These are phyloP conservation scores for Sebastolobus altivelis DNA, from an alignment of 2,797 vertebrate genomes.

Conservation along the genomic window DNA sequence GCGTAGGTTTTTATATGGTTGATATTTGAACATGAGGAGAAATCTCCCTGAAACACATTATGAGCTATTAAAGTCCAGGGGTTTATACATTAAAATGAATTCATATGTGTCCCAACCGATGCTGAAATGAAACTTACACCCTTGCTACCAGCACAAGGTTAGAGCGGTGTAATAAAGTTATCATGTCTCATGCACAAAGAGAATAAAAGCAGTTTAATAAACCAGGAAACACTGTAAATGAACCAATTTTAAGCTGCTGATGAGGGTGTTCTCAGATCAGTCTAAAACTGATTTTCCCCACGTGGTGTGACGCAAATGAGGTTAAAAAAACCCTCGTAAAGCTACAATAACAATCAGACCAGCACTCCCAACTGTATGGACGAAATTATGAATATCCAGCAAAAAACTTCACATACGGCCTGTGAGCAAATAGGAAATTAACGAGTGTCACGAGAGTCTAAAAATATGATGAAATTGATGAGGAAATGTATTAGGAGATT, in stretches of 20 bases:
- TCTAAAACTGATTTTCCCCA: background rate
- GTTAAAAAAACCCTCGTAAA: background rate
- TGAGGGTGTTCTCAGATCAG: background rate
- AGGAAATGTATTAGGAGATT: background rate
- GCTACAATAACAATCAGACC: background rate
- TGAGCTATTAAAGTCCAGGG: too few relatives aligned
- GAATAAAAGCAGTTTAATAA: background rate
- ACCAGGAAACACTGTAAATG: background rate
- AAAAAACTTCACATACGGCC: background rate
- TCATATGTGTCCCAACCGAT: too few relatives aligned
- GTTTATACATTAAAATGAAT: too few relatives aligned
- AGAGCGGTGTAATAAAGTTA: background rate
- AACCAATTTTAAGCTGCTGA: background rate
- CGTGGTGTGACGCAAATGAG: background rate
- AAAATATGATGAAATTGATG: slow-evolving; percentile 1
- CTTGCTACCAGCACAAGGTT: background rate
- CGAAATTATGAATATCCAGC: background rate
- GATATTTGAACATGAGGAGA: too few relatives aligned
- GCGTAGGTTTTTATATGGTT: too few relatives aligned
- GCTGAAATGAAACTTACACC: accelerated
- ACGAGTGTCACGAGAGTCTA: background rate
- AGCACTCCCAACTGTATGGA: background rate
- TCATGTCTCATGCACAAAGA: background rate
- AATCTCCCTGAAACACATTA: too few relatives aligned
- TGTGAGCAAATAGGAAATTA: background rate